phyloP scores from a whole-genome alignment of 2,888 invertebrate genomes.

The Caenorhabditis uteleia region DNA sequence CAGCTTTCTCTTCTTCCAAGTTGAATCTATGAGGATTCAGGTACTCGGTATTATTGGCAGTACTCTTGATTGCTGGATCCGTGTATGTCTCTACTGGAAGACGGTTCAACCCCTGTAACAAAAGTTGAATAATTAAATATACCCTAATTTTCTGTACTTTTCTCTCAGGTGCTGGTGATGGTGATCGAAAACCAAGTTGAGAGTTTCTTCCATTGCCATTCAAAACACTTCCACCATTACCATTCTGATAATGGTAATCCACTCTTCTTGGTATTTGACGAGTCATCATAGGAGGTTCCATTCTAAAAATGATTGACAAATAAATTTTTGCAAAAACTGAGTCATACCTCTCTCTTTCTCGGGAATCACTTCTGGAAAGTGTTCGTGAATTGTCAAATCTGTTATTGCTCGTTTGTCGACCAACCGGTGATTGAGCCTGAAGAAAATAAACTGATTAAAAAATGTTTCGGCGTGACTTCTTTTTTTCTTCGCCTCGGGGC shows the following conservation, averaged over 20 bases:
- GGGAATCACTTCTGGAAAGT: constrained; percentile 23
- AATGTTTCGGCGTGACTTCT: no score
- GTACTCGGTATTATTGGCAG: constrained; percentile 41
- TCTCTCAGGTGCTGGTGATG: constrained; percentile 31
- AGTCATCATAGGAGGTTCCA: constrained; percentile 33
- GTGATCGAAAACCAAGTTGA: constrained; percentile 27
- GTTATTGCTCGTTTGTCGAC: constrained; percentile 28
- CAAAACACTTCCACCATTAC: no score
- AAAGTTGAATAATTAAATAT: background rate
- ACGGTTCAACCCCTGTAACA: constrained; percentile 40
- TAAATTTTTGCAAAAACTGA: background rate
- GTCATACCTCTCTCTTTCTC: constrained; percentile 27
- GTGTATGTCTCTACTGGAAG: constrained; percentile 37
- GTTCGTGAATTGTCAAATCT: constrained; percentile 22
- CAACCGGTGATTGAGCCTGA: constrained; percentile 35
- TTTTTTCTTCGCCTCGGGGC: no score
- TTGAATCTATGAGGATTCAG: constrained; percentile 41
- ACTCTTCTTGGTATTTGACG: constrained; percentile 24
- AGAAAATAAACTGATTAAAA: background rate
- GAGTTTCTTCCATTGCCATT: background rate
- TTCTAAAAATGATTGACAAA: no score
- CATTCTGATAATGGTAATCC: constrained; percentile 15
- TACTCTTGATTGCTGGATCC: constrained; percentile 40
- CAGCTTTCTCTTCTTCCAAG: constrained; percentile 32
- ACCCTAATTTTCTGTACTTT: constrained; percentile 5